A percentile compares a stretch with the other conserved stretches of the same genome.
These are phyloP conservation scores for Cossypha dichroa DNA, from an alignment of 2,797 vertebrate species.

Conservation along the genomic window DNA sequence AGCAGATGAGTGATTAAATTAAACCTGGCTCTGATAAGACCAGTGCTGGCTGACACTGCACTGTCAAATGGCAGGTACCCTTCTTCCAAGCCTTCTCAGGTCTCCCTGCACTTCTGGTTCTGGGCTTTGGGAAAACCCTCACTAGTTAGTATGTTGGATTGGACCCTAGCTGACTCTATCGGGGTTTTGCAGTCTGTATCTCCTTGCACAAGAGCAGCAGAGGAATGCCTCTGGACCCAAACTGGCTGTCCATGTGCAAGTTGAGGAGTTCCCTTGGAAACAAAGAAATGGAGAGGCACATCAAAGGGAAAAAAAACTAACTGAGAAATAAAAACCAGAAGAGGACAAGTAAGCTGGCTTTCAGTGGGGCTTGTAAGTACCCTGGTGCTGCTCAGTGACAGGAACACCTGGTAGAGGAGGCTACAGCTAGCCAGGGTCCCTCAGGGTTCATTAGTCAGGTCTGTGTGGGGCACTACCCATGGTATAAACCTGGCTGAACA, in stretches of 20 bases:
- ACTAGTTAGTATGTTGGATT: accelerated
- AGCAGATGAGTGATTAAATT: background rate
- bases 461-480: accelerated
- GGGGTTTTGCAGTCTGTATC: background rate
- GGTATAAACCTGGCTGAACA: background rate
- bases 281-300: background rate
- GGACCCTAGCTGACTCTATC: background rate
- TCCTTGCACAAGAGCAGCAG: background rate
- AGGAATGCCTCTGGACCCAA: background rate
- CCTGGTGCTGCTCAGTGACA: background rate
- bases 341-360: background rate
- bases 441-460: background rate
- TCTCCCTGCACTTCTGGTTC: background rate
- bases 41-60: background rate
- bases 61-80: background rate
- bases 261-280: background rate
- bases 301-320: background rate
- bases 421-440: background rate
- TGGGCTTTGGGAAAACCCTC: background rate
- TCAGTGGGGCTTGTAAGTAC: background rate
- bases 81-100: background rate
- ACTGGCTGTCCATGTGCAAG: background rate
- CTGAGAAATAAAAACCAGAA: background rate
- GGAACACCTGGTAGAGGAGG: background rate
- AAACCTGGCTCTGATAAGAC: background rate